Evolutionary conservation across 2,113 vertebrate genomes (phyloP).

Genomic region (Pionites leucogaster): DNA sequence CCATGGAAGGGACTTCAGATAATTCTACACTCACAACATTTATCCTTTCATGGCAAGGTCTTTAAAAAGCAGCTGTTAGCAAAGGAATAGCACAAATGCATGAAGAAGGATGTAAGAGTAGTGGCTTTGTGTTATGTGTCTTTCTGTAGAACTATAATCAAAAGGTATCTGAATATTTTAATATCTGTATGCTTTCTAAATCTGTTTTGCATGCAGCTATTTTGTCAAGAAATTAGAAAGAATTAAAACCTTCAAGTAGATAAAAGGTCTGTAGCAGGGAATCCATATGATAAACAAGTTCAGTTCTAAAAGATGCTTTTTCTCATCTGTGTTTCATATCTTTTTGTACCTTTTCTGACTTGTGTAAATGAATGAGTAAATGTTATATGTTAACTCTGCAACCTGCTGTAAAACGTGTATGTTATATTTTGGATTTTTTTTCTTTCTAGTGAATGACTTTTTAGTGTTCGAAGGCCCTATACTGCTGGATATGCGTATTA

Average conservation of each 20-base stretch:
- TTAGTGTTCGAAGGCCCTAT: slow-evolving; percentile 86
- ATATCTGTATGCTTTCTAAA: background rate
- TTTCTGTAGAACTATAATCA: background rate
- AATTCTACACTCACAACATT: background rate
- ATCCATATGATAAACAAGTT: background rate
- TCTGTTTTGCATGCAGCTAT: background rate
- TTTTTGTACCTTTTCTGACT: background rate
- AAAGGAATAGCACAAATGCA: accelerated
- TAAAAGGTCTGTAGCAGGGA: background rate
- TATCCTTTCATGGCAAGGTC: background rate
- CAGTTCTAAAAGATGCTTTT: background rate
- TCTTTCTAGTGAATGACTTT: slow-evolving; percentile 85
- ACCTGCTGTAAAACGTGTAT: background rate
- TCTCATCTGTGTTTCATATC: background rate
- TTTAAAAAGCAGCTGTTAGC: background rate
- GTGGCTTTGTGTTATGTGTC: background rate
- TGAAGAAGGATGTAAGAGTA: background rate
- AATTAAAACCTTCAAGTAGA: background rate
- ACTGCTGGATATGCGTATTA: slow-evolving; percentile 93
- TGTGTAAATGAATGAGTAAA: background rate
- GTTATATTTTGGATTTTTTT: slow-evolving; percentile 67
- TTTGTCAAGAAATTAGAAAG: background rate
- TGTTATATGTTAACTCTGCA: slow-evolving; percentile 7
- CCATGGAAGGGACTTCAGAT: background rate
- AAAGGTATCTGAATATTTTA: background rate